Evolutionary conservation across 2,888 invertebrate species (phyloP).

Genomic region (Drosophila acutilabella): DNA sequence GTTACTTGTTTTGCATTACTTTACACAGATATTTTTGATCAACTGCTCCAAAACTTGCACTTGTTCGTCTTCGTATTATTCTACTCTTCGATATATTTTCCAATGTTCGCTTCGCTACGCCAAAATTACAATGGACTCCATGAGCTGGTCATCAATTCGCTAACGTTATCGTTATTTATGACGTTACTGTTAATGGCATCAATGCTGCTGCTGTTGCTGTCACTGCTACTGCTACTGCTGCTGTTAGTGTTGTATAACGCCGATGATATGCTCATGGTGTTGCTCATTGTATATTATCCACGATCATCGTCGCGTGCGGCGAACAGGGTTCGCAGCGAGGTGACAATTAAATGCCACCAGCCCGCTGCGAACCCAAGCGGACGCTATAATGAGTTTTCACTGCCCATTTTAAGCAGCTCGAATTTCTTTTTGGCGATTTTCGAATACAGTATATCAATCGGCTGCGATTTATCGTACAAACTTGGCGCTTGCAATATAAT

Average conservation of each 20-base stretch:
- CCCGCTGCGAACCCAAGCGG: constrained; percentile 86
- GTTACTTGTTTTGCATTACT: constrained; percentile 44
- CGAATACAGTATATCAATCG: constrained; percentile 95
- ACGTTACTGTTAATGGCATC: constrained; percentile 6
- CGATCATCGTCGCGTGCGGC: constrained; percentile 87
- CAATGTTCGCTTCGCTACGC: constrained; percentile 78
- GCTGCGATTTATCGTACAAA: constrained; percentile 95
- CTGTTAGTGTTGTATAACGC: constrained; percentile 58
- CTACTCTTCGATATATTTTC: constrained; percentile 34
- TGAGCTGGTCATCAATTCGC: constrained; percentile 46
- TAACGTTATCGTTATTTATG: constrained; percentile 26
- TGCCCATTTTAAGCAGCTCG: constrained; percentile 94
- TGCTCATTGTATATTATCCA: constrained; percentile 84
- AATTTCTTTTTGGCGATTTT: constrained; percentile 96
- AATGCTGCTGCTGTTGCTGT: constrained; percentile 42
- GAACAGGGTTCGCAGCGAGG: constrained; percentile 89
- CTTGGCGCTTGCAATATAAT: constrained; percentile 96
- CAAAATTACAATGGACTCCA: constrained; percentile 59
- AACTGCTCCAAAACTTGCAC: constrained; percentile 78
- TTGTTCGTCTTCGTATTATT: constrained; percentile 40
- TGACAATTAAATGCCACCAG: constrained; percentile 89
- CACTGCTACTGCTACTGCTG: constrained; percentile 29
- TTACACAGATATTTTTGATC: constrained; percentile 82
- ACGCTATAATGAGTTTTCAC: constrained; percentile 86
- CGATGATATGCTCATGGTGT: constrained; percentile 66